Percentiles rank a stretch among this genome's conserved stretches.
Conservation (phyloP, 2,113 vertebrate species). For the Holacanthus passer region DNA sequence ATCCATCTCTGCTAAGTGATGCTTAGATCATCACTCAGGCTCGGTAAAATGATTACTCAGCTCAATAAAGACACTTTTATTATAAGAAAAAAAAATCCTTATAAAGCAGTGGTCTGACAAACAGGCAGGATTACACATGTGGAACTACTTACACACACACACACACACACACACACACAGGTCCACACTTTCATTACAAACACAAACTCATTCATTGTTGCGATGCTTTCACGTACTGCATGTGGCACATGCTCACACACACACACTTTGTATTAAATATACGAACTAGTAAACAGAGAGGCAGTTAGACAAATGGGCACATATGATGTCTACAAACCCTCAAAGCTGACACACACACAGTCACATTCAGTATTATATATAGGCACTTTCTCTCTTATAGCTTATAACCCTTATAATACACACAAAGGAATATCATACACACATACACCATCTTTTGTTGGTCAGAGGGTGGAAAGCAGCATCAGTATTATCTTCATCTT, state of each 20-base stretch:
- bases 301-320: conserved; percentile 17
- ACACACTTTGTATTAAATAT: conserved; percentile 21
- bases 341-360: neutral
- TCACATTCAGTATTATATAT: neutral
- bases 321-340: conserved; percentile 14
- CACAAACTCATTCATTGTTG: conserved; percentile 1
- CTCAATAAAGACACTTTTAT: conserved; percentile 64
- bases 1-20: conserved; percentile 64
- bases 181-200: neutral
- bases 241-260: neutral
- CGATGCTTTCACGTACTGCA: neutral
- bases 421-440: neutral
- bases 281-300: conserved; percentile 16
- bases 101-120: conserved; percentile 42
- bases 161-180: neutral
- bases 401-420: conserved; percentile 14
- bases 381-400: conserved; percentile 3
- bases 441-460: neutral
- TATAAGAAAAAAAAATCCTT: conserved; percentile 28
- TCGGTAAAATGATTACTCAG: conserved; percentile 64
- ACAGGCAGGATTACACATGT: conserved; percentile 10
- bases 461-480: conserved; percentile 33
- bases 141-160: neutral
- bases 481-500: conserved; percentile 51
- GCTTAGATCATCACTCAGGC: conserved; percentile 71